Evolutionary conservation across 2,888 invertebrate species (phyloP).

Genomic region (Cantharis nigra): DNA sequence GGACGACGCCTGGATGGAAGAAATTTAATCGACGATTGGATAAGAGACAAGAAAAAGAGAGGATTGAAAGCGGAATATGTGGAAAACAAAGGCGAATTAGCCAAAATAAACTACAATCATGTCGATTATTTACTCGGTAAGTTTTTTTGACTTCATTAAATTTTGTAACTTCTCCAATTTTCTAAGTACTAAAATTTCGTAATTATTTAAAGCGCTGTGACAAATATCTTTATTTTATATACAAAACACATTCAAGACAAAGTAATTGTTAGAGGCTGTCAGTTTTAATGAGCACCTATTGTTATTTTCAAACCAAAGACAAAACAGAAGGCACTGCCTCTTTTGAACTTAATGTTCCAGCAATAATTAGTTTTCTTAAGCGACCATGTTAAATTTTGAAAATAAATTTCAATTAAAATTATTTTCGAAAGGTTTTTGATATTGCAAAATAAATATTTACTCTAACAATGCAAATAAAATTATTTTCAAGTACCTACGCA

Average conservation of each 20-base stretch:
- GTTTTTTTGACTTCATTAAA: slow-evolving; percentile 34
- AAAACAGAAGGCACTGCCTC: neutral
- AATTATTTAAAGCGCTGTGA: neutral
- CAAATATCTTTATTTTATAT: neutral
- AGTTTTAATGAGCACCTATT: slow-evolving; percentile 3
- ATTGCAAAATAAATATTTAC: no score
- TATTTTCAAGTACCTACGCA: no score
- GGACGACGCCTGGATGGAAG: slow-evolving; percentile 76
- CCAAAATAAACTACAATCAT: slow-evolving; percentile 68
- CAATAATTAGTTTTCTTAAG: slow-evolving; percentile 7
- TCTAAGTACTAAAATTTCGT: neutral
- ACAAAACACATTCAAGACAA: neutral
- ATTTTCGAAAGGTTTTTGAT: neutral
- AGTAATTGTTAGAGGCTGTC: neutral
- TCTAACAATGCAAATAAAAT: no score
- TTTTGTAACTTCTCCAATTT: neutral
- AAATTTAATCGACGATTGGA: slow-evolving; percentile 81
- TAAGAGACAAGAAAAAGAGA: slow-evolving; percentile 71
- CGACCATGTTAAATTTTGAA: neutral
- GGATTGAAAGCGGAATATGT: slow-evolving; percentile 73
- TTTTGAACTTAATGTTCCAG: slow-evolving; percentile 7
- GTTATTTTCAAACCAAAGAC: neutral
- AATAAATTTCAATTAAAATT: neutral
- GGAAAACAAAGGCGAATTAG: slow-evolving; percentile 73
- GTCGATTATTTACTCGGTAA: slow-evolving; percentile 77